Percentiles rank a stretch among this genome's conserved stretches.
Conservation (phyloP, 2,888 invertebrate genomes). For the Hypercompe scribonia region DNA sequence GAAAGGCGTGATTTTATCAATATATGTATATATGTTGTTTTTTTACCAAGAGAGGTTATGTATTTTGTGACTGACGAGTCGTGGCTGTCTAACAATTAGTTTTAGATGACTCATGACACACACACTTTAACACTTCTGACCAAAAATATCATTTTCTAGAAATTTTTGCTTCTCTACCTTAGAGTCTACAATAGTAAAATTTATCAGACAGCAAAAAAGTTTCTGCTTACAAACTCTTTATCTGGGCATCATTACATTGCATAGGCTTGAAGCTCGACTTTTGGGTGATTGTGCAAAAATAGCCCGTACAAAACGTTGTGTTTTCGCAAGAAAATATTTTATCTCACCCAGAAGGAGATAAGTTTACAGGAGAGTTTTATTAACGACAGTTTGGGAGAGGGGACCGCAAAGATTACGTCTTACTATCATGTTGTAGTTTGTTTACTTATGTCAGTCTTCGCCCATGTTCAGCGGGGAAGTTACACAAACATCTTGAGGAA, state of each 20-base stretch:
- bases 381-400: constrained; percentile 77
- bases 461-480: constrained; percentile 50
- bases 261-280: constrained; percentile 23
- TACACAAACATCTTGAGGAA: constrained; percentile 40
- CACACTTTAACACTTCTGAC: neutral
- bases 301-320: constrained; percentile 59
- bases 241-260: constrained; percentile 36
- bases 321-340: constrained; percentile 71
- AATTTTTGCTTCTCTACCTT: neutral
- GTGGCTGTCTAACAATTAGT: too few relatives aligned
- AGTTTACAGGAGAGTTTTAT: constrained; percentile 73
- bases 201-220: constrained; percentile 17
- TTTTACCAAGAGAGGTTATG: too few relatives aligned
- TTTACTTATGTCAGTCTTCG: constrained; percentile 62
- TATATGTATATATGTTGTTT: too few relatives aligned
- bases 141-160: neutral
- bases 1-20: too few relatives aligned
- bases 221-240: constrained; percentile 32
- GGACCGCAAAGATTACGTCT: constrained; percentile 69
- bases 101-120: too few relatives aligned
- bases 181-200: constrained; percentile 6
- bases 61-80: too few relatives aligned
- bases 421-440: constrained; percentile 69
- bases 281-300: constrained; percentile 62
- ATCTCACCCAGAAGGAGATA: constrained; percentile 56